Base-by-base conservation (phyloP, 2,888 invertebrate species). In the Gari tellinella region DNA sequence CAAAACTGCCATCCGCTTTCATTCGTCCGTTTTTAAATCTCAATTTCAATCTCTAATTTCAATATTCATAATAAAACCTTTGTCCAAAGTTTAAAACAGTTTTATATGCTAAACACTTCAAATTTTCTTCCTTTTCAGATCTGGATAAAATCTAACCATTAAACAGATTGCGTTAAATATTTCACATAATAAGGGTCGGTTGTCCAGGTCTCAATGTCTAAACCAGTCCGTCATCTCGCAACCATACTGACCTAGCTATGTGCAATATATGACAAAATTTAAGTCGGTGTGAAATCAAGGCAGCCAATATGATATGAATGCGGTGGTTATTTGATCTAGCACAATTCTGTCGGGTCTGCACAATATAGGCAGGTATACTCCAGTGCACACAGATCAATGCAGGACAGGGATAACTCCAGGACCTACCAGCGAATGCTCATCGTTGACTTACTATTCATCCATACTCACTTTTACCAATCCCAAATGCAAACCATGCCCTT, bases 301-400 rank as follows among this genome's bases (percentile, higher is more conserved):
- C n/a, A 15, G 37, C 31, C 10, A 5, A n/a, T n/a, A 26, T 51
- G 51, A 55, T 65, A 74, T 57, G 69, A 69, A 61, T 65, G 53
- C 43, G 37, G 37, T n/a, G 61, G 74, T 65, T 74, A 74, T 69
- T 69, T 69, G 74, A 74, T 74, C 68, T 62, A 57, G 57, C 69
- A 37, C 69, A 64, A 62, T 51, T 68, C 58, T 58, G 65, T 56
- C 68, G 51, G 72, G 63, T 65, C 66, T 77, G 62, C 66, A 77
- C 77, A 77, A 77, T 72, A 26, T 37, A 45, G 62, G 62, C 62
- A 52, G 61, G 43, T 55, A 72, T 63, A 77, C 72, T 53, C 51
- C 64, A 72, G 40, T 77, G 72, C 77, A 72, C 77, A 72, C 19
- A 17, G 49, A 72, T 69, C 69, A 65, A 72, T 72, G 72, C 67